Base-by-base conservation (phyloP, 2,888 invertebrate species). In the Drosophila affinis region DNA sequence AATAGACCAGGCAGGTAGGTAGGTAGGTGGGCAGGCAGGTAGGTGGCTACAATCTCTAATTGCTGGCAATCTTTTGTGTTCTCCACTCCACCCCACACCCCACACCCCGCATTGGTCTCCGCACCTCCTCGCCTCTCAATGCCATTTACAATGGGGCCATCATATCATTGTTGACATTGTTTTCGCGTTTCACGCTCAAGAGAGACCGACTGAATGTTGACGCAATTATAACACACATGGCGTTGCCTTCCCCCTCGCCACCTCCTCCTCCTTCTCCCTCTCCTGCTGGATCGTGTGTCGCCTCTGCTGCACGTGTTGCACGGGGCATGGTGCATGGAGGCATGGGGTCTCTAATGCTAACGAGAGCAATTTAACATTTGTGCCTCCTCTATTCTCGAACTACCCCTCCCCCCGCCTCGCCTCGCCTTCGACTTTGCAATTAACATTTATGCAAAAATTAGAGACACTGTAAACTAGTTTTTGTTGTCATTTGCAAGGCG, bases 141-240 rank as follows among this genome's bases (percentile, higher is more conserved):
- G 68, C 55, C 63, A 21, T 45, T 57, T 45, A 62, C 72, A 65
- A 65, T 73, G 73, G 62, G 47, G 60, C 77, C 72, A 87, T 75
- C 75, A 65, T 76, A 71, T 64, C 70, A 81, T 87, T 82, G 81
- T 82, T 82, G 78, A 82, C 85, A 87, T 87, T 82, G 81, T 84
- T 84, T 81, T 74, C 67, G 63, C 69, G 51, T 73, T 39, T 69
- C 72, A 67, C 85, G 72, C 74, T 76, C 63, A 64, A 39, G 39
- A 59, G 61, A 69, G 79, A 7, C 34, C 14, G 14, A 52, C 61
- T 67, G 72, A 72, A 47, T 63, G 72, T 79, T 84, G 78, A 84
- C 79, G 87, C 85, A 82, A 87, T 82, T 87, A 87, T 84, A 81
- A 70, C 81, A 72, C 81, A 81, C 74, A 87, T 76, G 71, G 67